Evolutionary conservation across 1,140 invertebrate genomes (phyloP).

Genomic region (Drosophila watanabei): DNA sequence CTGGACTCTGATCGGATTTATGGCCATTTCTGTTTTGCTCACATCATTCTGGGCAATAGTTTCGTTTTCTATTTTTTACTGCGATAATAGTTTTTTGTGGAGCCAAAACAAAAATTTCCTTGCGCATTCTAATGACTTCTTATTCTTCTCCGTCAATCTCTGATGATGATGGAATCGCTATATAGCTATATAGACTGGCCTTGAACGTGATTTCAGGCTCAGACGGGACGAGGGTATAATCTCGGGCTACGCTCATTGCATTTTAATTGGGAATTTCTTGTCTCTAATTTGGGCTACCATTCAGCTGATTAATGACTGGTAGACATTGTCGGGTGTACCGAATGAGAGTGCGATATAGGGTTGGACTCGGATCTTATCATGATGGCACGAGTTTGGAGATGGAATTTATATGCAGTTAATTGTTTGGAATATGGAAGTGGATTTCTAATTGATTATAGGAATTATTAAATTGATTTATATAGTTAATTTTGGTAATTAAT

Average conservation of each 20-base stretch:
- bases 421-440: background rate
- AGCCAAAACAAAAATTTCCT: slow-evolving; percentile 42
- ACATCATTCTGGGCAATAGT: slow-evolving; percentile 25
- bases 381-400: slow-evolving; percentile 14
- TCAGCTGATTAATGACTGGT: slow-evolving; percentile 62
- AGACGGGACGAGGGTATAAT: slow-evolving; percentile 41
- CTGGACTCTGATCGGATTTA: slow-evolving; percentile 48
- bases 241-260: slow-evolving; percentile 62
- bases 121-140: slow-evolving; percentile 75
- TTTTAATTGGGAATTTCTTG: slow-evolving; percentile 63
- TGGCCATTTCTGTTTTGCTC: slow-evolving; percentile 48
- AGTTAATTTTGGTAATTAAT: too few relatives aligned
- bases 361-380: background rate
- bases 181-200: slow-evolving; percentile 48
- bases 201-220: slow-evolving; percentile 55
- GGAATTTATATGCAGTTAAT: slow-evolving; percentile 11
- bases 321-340: slow-evolving; percentile 28
- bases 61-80: slow-evolving; percentile 45
- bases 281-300: slow-evolving; percentile 57
- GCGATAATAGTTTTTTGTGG: slow-evolving; percentile 70
- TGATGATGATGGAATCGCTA: slow-evolving; percentile 57
- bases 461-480: background rate
- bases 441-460: background rate
- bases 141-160: slow-evolving; percentile 54
- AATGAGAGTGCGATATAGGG: too few relatives aligned